Evolutionary conservation across 30 jellyfish, hydroid and myxozoan genomes (phyloP).

Genomic region (Pseudorhiza aurosa): DNA sequence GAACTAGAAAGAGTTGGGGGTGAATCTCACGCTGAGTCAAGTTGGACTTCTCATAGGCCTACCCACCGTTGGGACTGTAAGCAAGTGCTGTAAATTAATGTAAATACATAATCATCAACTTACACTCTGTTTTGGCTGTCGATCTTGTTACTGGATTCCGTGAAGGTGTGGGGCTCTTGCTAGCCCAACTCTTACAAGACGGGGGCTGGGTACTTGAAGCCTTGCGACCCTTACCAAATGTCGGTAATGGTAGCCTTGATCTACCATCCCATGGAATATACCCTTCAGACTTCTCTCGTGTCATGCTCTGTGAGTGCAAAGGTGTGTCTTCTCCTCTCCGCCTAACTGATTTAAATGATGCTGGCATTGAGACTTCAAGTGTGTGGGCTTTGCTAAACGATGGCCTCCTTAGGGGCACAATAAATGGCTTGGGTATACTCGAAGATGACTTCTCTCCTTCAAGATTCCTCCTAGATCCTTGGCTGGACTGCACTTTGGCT

Average conservation of each 20-base stretch:
- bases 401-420: neutral
- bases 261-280: neutral
- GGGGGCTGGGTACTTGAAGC: neutral
- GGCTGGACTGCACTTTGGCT: neutral
- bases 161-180: neutral
- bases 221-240: neutral
- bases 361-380: neutral
- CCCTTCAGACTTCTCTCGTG: slow-evolving; percentile 7
- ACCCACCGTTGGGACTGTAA: too few species aligned
- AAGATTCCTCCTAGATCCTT: neutral
- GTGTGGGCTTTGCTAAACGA: slow-evolving; percentile 14
- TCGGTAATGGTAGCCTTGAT: slow-evolving; percentile 10
- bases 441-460: neutral
- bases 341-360: neutral
- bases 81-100: too few species aligned
- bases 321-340: slow-evolving; percentile 6
- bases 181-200: neutral
- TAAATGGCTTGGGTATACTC: neutral
- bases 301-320: neutral
- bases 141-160: slow-evolving; percentile 13
- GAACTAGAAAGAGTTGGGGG: too few species aligned
- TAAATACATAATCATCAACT: too few species aligned
- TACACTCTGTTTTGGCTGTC: neutral
- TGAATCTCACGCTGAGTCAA: too few species aligned
- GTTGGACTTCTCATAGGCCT: too few species aligned